Percentiles rank a stretch among this genome's conserved stretches.
Conservation (phyloP, 2,888 invertebrate genomes). For the Campoletis raptor region DNA sequence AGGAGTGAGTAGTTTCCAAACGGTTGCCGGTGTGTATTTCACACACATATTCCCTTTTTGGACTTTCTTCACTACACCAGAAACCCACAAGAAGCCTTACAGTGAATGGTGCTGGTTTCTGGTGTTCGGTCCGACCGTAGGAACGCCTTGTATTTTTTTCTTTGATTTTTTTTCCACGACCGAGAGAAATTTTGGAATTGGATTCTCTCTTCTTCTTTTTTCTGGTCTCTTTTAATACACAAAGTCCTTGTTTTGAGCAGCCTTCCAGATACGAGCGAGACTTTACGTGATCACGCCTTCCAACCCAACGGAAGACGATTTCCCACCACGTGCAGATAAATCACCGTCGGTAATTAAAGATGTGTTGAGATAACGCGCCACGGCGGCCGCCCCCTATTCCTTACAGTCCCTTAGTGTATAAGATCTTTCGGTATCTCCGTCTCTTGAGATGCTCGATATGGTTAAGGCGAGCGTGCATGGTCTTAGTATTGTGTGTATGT, state of each 20-base stretch:
- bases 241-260: conserved; percentile 53
- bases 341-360: conserved; percentile 80
- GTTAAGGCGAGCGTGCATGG: conserved; percentile 69
- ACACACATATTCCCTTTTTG: background rate
- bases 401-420: conserved; percentile 51
- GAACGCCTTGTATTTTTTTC: background rate
- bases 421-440: conserved; percentile 41
- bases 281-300: conserved; percentile 44
- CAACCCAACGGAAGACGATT: conserved; percentile 69
- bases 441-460: conserved; percentile 74
- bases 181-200: conserved; percentile 48
- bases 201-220: conserved; percentile 14
- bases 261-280: background rate
- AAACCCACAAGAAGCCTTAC: conserved; percentile 38
- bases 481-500: conserved; percentile 52
- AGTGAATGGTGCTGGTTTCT: background rate
- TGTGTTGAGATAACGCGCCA: conserved; percentile 77
- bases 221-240: conserved; percentile 3
- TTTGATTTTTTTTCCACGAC: background rate
- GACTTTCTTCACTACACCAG: conserved; percentile 16
- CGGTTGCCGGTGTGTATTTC: conserved; percentile 33
- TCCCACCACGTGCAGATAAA: conserved; percentile 76
- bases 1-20: conserved; percentile 45
- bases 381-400: conserved; percentile 48
- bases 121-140: background rate